Percentiles rank a stretch among this genome's conserved stretches.
Conservation (phyloP, 2,113 vertebrate species). For the Periophthalmus modestus region DNA sequence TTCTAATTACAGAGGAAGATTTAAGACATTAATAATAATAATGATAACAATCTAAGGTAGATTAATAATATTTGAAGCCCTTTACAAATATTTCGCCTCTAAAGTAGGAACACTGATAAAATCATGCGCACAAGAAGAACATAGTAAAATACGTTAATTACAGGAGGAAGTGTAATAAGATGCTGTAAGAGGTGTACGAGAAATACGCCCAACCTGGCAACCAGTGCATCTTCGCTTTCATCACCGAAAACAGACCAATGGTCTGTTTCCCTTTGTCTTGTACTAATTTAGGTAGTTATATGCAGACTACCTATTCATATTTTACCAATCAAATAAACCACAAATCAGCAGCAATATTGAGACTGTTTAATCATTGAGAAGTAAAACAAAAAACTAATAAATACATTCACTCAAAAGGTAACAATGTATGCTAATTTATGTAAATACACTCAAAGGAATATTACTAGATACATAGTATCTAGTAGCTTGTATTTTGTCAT, state of each 20-base stretch:
- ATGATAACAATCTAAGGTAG: too few species aligned
- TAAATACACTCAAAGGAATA: background rate
- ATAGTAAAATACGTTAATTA: background rate
- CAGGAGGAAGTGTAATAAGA: background rate
- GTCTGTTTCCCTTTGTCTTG: slow-evolving; percentile 57
- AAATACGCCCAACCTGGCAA: slow-evolving; percentile 67
- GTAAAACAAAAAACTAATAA: background rate
- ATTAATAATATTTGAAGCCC: too few species aligned
- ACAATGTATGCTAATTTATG: background rate
- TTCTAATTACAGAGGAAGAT: too few species aligned
- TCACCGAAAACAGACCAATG: slow-evolving; percentile 56
- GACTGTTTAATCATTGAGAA: background rate
- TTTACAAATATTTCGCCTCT: background rate
- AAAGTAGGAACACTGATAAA: background rate
- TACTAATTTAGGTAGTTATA: background rate
- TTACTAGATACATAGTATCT: too few species aligned
- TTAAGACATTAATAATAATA: too few species aligned
- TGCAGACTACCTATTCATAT: background rate
- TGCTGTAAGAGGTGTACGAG: too few species aligned
- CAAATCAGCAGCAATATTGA: background rate
- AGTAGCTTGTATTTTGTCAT: too few species aligned
- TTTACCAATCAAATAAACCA: background rate
- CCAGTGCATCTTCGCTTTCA: slow-evolving; percentile 56
- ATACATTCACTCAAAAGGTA: background rate
- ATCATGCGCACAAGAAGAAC: background rate